A percentile compares a stretch with the other conserved stretches of the same genome.
phyloP scores from a whole-genome alignment of 2,113 vertebrate genomes.

The Neoarius graeffei region DNA sequence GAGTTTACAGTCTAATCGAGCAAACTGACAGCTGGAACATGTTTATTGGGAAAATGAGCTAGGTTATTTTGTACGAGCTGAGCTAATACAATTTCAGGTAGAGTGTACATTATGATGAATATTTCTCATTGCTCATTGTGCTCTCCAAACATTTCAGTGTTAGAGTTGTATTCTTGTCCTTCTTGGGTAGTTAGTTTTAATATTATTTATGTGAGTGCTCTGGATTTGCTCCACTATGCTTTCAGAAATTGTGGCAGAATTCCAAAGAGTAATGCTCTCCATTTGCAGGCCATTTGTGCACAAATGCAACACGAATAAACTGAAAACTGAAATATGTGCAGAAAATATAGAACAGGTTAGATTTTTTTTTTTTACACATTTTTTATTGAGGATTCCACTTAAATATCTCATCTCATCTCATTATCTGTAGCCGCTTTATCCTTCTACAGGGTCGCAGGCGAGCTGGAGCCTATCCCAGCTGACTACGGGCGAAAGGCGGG shows the following conservation, averaged over 20 bases:
- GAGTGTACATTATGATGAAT: not conserved
- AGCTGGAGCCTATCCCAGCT: too few relatives aligned
- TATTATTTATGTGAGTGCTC: not conserved
- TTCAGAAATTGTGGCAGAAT: not conserved
- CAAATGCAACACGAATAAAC: not conserved
- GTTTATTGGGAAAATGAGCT: not conserved
- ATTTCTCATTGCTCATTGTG: not conserved
- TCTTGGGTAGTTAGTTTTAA: not conserved
- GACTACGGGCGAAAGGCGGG: too few relatives aligned
- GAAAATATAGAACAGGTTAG: not conserved
- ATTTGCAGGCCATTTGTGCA: not conserved
- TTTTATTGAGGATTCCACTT: too few relatives aligned
- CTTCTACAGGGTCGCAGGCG: too few relatives aligned
- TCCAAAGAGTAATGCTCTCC: not conserved
- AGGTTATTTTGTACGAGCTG: not conserved
- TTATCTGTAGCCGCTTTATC: too few relatives aligned
- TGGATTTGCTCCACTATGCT: not conserved
- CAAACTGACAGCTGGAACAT: too few relatives aligned
- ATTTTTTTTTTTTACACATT: too few relatives aligned
- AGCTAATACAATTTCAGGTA: not conserved
- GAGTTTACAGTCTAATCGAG: too few relatives aligned
- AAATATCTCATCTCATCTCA: too few relatives aligned
- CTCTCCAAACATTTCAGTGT: not conserved
- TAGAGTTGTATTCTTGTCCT: not conserved
- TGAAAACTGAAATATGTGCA: not conserved